A percentile compares a stretch with the other conserved stretches of the same genome.
Conservation (phyloP, 1,140 invertebrate species). For the Caenorhabditis remanei region DNA sequence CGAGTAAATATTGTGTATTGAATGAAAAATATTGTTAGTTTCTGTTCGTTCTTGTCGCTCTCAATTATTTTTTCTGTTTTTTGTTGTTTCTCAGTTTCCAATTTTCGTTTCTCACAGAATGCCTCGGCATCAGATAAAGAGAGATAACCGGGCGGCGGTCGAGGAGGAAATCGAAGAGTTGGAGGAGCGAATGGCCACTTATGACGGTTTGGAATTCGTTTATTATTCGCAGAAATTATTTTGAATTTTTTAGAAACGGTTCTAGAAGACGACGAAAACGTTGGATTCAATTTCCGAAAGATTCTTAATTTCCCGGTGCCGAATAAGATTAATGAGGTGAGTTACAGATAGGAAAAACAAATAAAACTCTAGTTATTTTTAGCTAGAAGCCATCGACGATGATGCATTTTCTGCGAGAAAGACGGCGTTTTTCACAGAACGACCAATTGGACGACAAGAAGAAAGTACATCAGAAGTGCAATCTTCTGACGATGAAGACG, state of each 20-base stretch:
- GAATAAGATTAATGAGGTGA: neutral
- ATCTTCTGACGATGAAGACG: neutral
- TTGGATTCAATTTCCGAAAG: neutral
- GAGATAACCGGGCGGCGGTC: neutral
- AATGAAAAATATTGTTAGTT: too few species aligned
- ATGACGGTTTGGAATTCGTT: neutral
- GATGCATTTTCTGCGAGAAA: neutral
- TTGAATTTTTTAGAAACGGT: neutral
- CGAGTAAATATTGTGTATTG: too few species aligned
- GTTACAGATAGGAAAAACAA: neutral
- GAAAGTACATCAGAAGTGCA: neutral
- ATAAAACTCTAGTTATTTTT: neutral
- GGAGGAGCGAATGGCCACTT: neutral
- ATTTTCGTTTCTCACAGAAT: neutral
- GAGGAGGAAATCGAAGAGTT: neutral
- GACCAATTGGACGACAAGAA: neutral
- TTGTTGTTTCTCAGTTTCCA: neutral
- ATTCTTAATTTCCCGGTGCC: conserved; percentile 9
- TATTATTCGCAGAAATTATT: neutral
- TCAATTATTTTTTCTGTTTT: neutral
- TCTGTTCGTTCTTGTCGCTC: too few species aligned
- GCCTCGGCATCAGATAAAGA: neutral
- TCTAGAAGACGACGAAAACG: neutral
- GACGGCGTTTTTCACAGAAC: conserved; percentile 4
- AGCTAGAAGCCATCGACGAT: neutral